Conservation (phyloP, 2,797 vertebrate species). For the Percopsis omiscomaycus region DNA sequence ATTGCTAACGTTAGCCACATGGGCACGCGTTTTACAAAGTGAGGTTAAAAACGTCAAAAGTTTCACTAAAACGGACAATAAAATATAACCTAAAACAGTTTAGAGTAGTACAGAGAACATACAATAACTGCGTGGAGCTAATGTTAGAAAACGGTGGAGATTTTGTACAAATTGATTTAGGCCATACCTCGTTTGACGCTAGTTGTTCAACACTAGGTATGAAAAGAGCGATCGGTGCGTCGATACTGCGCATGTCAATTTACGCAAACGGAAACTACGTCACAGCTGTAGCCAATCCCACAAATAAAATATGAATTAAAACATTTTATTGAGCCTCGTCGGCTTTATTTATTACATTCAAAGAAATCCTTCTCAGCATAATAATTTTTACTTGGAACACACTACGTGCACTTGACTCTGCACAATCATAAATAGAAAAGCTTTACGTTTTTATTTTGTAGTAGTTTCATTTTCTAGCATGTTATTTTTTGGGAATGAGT, state of each 20-base stretch:
- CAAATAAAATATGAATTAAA: neutral
- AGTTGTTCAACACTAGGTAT: slow-evolving; percentile 71
- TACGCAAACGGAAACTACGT: slow-evolving; percentile 52
- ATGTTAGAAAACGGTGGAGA: neutral
- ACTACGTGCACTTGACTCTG: no score
- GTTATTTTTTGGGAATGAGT: no score
- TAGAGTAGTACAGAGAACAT: neutral
- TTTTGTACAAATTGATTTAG: slow-evolving; percentile 18
- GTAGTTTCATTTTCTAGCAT: no score
- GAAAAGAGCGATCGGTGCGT: slow-evolving; percentile 66
- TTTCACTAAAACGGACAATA: no score
- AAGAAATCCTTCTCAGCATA: no score
- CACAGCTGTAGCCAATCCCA: slow-evolving; percentile 8
- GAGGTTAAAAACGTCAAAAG: neutral
- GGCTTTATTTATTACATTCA: neutral
- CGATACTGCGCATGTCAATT: slow-evolving; percentile 69
- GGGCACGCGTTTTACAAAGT: slow-evolving; percentile 49
- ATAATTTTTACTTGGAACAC: no score
- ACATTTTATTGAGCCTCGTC: no score
- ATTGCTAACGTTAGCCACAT: slow-evolving; percentile 56
- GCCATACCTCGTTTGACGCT: slow-evolving; percentile 76
- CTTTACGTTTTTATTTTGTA: no score
- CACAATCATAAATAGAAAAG: no score
- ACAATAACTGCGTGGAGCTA: neutral
- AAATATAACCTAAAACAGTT: neutral